A percentile compares a stretch with the other conserved stretches of the same genome.
Conservation (phyloP, 2,888 invertebrate species). For the Cyrtodaria siliqua region DNA sequence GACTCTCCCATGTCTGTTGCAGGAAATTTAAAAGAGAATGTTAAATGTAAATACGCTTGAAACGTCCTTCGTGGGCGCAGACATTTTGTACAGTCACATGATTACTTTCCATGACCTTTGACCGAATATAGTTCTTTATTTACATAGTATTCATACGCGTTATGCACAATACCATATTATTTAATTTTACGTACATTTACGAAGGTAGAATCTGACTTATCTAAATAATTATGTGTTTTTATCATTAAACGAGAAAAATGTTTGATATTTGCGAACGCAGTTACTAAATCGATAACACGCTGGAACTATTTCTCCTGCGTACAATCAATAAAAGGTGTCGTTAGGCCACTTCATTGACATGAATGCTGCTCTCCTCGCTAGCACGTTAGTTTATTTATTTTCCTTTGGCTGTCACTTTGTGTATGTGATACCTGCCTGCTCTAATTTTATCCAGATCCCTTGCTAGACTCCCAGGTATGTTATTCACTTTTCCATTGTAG, state of each 20-base stretch:
- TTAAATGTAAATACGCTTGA: too few relatives aligned
- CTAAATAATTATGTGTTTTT: too few relatives aligned
- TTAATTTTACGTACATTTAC: too few relatives aligned
- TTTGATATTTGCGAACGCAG: too few relatives aligned
- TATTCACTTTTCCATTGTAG: slow-evolving; percentile 75
- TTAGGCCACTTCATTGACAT: slow-evolving; percentile 66
- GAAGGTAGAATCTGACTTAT: too few relatives aligned
- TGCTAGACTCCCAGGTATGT: slow-evolving; percentile 80
- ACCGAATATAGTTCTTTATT: slow-evolving; percentile 66
- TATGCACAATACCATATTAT: too few relatives aligned
- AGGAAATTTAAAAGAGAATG: not conserved
- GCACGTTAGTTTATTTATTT: slow-evolving; percentile 73
- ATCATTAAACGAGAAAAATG: too few relatives aligned
- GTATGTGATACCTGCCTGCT: slow-evolving; percentile 72
- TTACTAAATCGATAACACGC: too few relatives aligned
- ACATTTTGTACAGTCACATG: slow-evolving; percentile 73
- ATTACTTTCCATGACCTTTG: slow-evolving; percentile 62
- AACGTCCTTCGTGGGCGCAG: slow-evolving; percentile 37
- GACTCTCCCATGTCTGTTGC: not conserved
- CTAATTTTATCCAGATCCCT: slow-evolving; percentile 76
- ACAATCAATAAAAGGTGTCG: slow-evolving; percentile 26
- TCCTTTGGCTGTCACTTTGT: slow-evolving; percentile 73
- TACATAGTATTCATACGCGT: slow-evolving; percentile 57
- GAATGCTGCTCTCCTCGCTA: slow-evolving; percentile 68
- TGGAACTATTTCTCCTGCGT: slow-evolving; percentile 47